Percentiles rank a stretch among this genome's conserved stretches.
These are phyloP conservation scores for Erebia ligea DNA, from an alignment of 2,888 invertebrate genomes.

Conservation along the genomic window DNA sequence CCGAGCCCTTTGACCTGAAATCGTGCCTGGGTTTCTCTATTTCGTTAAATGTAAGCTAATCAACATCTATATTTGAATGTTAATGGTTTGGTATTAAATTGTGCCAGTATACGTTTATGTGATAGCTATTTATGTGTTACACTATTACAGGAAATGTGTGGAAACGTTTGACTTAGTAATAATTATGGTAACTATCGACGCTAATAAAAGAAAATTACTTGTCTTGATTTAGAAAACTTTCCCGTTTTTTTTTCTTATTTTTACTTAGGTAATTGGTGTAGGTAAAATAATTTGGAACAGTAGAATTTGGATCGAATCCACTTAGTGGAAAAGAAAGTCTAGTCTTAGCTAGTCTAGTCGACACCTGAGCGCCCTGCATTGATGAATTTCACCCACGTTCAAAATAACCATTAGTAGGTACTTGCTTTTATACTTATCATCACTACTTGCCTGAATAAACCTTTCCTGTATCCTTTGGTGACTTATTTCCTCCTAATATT, in stretches of 20 bases:
- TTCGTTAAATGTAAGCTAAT: slow-evolving; percentile 35
- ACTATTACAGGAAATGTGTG: slow-evolving; percentile 2
- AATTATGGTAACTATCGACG: neutral
- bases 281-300: too few relatives aligned
- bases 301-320: too few relatives aligned
- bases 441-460: too few relatives aligned
- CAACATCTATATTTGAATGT: slow-evolving; percentile 29
- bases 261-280: too few relatives aligned
- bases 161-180: slow-evolving; percentile 3
- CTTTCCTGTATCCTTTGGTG: neutral
- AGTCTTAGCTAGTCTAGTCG: too few relatives aligned
- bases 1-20: slow-evolving; percentile 37
- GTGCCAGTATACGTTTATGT: slow-evolving; percentile 2
- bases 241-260: neutral
- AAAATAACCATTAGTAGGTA: too few relatives aligned
- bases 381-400: too few relatives aligned
- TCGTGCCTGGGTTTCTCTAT: slow-evolving; percentile 32
- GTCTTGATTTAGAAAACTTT: neutral
- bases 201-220: neutral
- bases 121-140: slow-evolving; percentile 3
- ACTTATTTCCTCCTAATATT: neutral
- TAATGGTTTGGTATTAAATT: slow-evolving; percentile 23
- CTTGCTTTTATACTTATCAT: too few relatives aligned
- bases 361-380: too few relatives aligned
- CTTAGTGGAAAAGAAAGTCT: too few relatives aligned